A percentile compares a stretch with the other conserved stretches of the same genome.
Evolutionary conservation across 2,888 invertebrate genomes (phyloP).

Genomic region (Pristionchus maxplancki): DNA sequence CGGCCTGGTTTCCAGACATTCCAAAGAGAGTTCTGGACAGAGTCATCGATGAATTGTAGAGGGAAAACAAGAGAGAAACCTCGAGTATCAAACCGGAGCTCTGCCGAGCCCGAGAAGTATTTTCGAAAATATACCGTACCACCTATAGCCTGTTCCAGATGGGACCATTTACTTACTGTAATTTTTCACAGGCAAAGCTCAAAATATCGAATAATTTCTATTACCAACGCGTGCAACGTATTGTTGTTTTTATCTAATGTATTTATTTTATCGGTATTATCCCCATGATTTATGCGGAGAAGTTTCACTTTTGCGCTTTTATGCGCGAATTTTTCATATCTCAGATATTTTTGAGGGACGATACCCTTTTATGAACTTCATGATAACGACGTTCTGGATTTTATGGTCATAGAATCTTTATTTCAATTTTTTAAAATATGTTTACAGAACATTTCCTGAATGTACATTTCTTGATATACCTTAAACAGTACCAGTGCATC

Average conservation of each 20-base stretch:
- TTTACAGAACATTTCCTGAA: not conserved
- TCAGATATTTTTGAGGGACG: not conserved
- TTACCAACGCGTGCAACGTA: too few relatives aligned
- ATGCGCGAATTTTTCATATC: too few relatives aligned
- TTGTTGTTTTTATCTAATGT: too few relatives aligned
- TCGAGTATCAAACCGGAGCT: too few relatives aligned
- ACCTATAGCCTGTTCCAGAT: not conserved
- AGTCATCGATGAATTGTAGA: not conserved
- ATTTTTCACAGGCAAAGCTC: not conserved
- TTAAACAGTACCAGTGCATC: not conserved
- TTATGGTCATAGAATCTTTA: not conserved
- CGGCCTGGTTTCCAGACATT: slow-evolving; percentile 35
- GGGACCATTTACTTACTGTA: too few relatives aligned
- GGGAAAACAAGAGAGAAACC: not conserved
- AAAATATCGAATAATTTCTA: not conserved
- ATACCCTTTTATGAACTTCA: not conserved
- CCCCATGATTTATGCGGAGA: too few relatives aligned
- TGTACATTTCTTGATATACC: slow-evolving; percentile 18
- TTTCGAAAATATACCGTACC: not conserved
- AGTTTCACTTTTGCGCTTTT: not conserved
- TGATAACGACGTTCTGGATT: not conserved
- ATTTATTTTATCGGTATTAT: too few relatives aligned
- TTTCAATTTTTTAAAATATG: not conserved
- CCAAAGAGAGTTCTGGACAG: not conserved
- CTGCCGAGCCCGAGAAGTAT: not conserved